A percentile compares a stretch with the other conserved stretches of the same genome.
phyloP scores from a whole-genome alignment of 2,888 invertebrate species.

The Hermodice carunculata region DNA sequence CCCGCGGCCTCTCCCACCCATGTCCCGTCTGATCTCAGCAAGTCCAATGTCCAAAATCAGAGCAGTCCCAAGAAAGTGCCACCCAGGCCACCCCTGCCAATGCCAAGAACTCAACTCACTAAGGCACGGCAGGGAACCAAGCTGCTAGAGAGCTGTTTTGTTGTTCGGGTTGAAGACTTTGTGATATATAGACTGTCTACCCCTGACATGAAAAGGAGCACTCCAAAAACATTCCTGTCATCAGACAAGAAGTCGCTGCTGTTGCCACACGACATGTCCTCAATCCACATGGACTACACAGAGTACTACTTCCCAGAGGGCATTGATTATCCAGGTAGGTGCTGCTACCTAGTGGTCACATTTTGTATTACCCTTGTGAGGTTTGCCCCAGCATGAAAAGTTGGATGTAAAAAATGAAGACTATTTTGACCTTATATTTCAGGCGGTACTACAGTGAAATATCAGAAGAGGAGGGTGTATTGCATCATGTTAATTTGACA shows the following conservation, averaged over 20 bases:
- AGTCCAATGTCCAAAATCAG: neutral
- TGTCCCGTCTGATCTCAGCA: constrained; percentile 29
- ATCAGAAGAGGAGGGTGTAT: no score
- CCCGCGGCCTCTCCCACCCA: constrained; percentile 43
- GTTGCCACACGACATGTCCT: constrained; percentile 89
- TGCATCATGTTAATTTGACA: no score
- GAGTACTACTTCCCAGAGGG: constrained; percentile 91
- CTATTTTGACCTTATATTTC: no score
- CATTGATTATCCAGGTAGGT: constrained; percentile 65
- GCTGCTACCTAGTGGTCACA: neutral
- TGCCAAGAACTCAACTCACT: neutral
- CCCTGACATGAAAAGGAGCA: constrained; percentile 69
- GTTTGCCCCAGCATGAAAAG: no score
- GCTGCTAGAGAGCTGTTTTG: constrained; percentile 91
- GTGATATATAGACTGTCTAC: constrained; percentile 85
- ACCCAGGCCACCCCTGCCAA: neutral
- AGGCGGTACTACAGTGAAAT: no score
- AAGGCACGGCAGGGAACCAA: constrained; percentile 48
- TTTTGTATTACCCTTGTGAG: neutral
- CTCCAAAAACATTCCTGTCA: constrained; percentile 81
- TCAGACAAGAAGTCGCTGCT: constrained; percentile 79
- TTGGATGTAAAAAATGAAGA: no score
- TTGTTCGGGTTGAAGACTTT: constrained; percentile 92
- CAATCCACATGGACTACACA: constrained; percentile 95
- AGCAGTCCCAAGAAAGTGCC: neutral